Percentiles rank a stretch among this genome's conserved stretches.
These are phyloP conservation scores for Enteromius thamalakanensis DNA, from an alignment of 2,797 vertebrate species.

Conservation along the genomic window DNA sequence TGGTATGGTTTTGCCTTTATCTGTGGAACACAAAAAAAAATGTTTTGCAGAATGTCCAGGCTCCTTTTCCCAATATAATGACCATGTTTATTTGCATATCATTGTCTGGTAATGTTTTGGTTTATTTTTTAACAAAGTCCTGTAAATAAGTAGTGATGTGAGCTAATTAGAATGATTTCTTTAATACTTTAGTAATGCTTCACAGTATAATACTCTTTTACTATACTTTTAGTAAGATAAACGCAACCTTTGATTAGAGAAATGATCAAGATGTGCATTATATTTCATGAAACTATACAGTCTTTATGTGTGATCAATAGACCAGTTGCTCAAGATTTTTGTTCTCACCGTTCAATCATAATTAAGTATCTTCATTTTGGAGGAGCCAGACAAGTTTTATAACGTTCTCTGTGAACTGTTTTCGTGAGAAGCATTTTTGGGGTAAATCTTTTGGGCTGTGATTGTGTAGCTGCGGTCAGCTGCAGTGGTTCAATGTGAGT, in stretches of 20 bases:
- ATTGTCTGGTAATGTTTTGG: not conserved
- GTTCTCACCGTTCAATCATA: not conserved
- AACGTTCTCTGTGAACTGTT: conserved; percentile 18
- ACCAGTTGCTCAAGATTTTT: not conserved
- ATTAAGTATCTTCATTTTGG: not conserved
- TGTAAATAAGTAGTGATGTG: not conserved
- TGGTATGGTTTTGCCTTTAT: not conserved
- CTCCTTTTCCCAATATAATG: not conserved
- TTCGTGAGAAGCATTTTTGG: conserved; percentile 14
- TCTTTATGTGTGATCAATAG: not conserved
- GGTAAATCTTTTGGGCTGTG: conserved; percentile 4
- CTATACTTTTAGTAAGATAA: not conserved
- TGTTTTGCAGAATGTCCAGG: not conserved
- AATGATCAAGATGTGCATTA: not conserved
- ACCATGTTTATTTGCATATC: not conserved
- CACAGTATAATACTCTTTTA: not conserved
- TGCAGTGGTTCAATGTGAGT: conserved; percentile 26
- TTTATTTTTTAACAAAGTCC: not conserved
- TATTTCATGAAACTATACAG: not conserved
- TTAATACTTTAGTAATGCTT: not conserved
- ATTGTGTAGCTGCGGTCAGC: conserved; percentile 2
- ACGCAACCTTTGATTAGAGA: not conserved
- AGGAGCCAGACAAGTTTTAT: conserved; percentile 25
- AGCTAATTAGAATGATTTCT: not conserved
- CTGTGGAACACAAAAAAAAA: not conserved